A percentile compares a stretch with the other conserved stretches of the same genome.
Conservation (phyloP, 2,888 invertebrate genomes). For the Orchestes rusci region DNA sequence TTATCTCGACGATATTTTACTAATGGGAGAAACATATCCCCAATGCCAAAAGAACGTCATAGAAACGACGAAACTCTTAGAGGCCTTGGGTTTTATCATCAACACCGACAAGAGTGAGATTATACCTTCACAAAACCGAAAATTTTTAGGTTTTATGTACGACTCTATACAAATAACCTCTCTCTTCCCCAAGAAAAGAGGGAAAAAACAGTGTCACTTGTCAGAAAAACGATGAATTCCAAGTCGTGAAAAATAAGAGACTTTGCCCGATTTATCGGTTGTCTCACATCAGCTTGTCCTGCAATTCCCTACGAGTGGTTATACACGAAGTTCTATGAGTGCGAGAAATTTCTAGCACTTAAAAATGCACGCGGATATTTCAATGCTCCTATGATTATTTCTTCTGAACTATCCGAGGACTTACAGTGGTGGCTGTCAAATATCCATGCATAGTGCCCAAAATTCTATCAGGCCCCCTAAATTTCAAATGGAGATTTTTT, state of each 20-base stretch:
- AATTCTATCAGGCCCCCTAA: slow-evolving; percentile 1
- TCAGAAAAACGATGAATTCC: neutral
- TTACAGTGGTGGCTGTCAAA: slow-evolving; percentile 11
- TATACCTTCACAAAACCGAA: no score
- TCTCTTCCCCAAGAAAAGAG: no score
- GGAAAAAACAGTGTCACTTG: no score
- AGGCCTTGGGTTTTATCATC: slow-evolving; percentile 24
- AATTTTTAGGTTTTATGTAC: neutral
- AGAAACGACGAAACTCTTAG: slow-evolving; percentile 10
- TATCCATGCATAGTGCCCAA: neutral
- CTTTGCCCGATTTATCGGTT: slow-evolving; percentile 6
- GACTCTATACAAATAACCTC: no score
- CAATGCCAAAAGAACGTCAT: slow-evolving; percentile 14
- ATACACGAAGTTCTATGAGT: slow-evolving; percentile 3
- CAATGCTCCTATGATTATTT: neutral
- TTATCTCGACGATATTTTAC: no score
- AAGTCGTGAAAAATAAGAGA: slow-evolving; percentile 4
- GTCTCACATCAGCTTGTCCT: slow-evolving; percentile 7
- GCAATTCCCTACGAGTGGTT: neutral
- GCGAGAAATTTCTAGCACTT: slow-evolving; percentile 1
- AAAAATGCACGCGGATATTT: neutral
- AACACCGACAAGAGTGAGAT: no score
- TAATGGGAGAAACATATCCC: no score
- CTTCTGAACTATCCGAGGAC: neutral
- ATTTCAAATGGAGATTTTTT: slow-evolving; percentile 15